Base-by-base conservation (phyloP, 2,113 vertebrate species). In the Odocoileus virginianus region DNA sequence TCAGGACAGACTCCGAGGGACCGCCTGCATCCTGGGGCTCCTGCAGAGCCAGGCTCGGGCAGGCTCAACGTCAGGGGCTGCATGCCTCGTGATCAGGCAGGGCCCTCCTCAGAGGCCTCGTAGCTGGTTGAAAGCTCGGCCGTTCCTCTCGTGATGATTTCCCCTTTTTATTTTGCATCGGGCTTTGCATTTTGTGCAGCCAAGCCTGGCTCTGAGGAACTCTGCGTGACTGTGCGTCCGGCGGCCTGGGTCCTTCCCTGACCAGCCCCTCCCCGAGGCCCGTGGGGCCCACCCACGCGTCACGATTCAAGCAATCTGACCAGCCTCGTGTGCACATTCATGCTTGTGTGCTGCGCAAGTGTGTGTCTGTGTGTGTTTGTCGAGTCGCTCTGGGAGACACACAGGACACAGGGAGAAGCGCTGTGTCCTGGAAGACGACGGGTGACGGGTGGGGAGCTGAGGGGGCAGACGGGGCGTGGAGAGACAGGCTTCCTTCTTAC, bases 201-300 rank as follows among this genome's bases (percentile, higher is more conserved):
- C 50, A 25, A 36, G 33, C 50, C 50, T 54, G 81, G 33, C 21
- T 36, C 81, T 36, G 81, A 30, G 33, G 50, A 19, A 7, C 6
- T 5, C 19, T 25, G 50, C 3, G 5, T 25, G 33, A 5, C 3
- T 3, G 0, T 25, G 33, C 1, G 0, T 2, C 1, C 9, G 28
- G 78, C 76, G 47, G 47, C 79, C 30, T 7, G 11, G 47, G 30
- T 6, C 3, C 17, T 13, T 23, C 33, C 47, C 19, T 28, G 19
- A 3, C 17, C 79, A 30, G 28, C 45, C 16, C 78, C 16, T 19
- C 28, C 45, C 33, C 3, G 10, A 7, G 50, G 47, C 21, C 30
- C 0, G 0, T 33, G 1, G 33, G 79, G 81, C 21, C 19, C 21
- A 2, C 12, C 17, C 50, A 7, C 12, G 14, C 3, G 3, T 25